Base-by-base conservation (phyloP, 2,888 invertebrate species). In the Drosophila rellima region DNA sequence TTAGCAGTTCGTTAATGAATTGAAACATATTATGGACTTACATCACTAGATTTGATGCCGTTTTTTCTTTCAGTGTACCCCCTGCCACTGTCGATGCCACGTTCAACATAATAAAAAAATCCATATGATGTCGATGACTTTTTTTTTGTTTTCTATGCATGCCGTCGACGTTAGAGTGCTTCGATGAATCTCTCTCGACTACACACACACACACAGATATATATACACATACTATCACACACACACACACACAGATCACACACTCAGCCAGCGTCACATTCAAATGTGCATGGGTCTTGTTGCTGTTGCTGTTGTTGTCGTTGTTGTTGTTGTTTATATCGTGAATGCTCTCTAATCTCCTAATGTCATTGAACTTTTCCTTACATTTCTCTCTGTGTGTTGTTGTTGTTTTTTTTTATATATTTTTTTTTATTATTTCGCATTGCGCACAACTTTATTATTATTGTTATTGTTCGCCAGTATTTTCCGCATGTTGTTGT, bases 41-140 rank as follows among this genome's bases (percentile, higher is more conserved):
- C n/a, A n/a, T n/a, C n/a, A n/a, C n/a, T n/a, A n/a, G n/a, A n/a
- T n/a, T n/a, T n/a, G n/a, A n/a, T n/a, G n/a, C n/a, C n/a, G n/a
- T n/a, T n/a, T n/a, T n/a, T 26, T 26, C n/a, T 5, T 26, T 26
- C 26, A 26, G 26, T 26, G 26, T 26, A 26, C 20, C 57, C 66
- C 31, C 13, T 26, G 33, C 54, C 54, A 29, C 47, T 61, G 26
- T 48, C 57, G 11, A 50, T 59, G 64, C 68, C 64, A 63, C 65
- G 39, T 62, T 70, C 71, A 69, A 66, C 78, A 70, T 63, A 48
- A 64, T 51, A 79, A 50, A 61, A 66, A 76, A 81, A 89, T 83
- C 88, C 76, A 88, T 89, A 75, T 75, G 86, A 83, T 82, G 83
- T 83, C 89, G 86, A 88, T 83, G 83, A 84, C 85, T 81, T 73